Evolutionary conservation across 2,888 invertebrate genomes (phyloP).

Genomic region (Heteromurus nitidus): DNA sequence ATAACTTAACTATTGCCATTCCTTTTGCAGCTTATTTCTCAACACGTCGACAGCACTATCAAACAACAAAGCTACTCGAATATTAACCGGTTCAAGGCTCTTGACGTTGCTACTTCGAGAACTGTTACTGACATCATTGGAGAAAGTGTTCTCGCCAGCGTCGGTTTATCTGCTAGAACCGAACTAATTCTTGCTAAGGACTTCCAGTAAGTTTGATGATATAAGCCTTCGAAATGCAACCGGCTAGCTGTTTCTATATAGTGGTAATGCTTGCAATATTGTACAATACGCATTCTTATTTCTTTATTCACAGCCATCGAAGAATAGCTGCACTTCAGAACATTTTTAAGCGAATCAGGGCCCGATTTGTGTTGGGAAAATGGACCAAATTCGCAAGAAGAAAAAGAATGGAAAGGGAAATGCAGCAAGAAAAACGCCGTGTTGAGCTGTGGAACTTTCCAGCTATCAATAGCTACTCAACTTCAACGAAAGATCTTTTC

Average conservation of each 20-base stretch:
- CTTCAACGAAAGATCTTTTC: slow-evolving; percentile 42
- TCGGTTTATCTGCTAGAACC: slow-evolving; percentile 12
- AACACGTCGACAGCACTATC: too few relatives aligned
- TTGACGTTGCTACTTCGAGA: too few relatives aligned
- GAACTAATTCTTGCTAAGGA: slow-evolving; percentile 42
- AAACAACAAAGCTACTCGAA: too few relatives aligned
- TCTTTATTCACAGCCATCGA: slow-evolving; percentile 16
- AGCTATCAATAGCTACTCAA: slow-evolving; percentile 45
- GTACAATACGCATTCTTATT: background rate
- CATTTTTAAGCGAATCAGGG: slow-evolving; percentile 40
- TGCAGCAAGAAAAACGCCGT: slow-evolving; percentile 48
- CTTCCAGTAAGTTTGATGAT: slow-evolving; percentile 37
- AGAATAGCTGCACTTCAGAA: background rate
- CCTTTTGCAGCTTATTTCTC: too few relatives aligned
- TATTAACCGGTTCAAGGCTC: too few relatives aligned
- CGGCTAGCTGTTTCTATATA: background rate
- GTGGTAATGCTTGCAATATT: background rate
- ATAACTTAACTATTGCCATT: too few relatives aligned
- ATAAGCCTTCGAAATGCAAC: background rate
- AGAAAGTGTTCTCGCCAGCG: slow-evolving; percentile 17
- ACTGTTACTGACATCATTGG: too few relatives aligned
- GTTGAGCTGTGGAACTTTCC: slow-evolving; percentile 60
- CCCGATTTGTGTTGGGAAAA: slow-evolving; percentile 36
- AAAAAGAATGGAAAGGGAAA: slow-evolving; percentile 49
- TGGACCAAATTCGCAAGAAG: slow-evolving; percentile 38